These are phyloP conservation scores for Nezara viridula DNA, from an alignment of 2,888 invertebrate genomes.

Conservation along the genomic window DNA sequence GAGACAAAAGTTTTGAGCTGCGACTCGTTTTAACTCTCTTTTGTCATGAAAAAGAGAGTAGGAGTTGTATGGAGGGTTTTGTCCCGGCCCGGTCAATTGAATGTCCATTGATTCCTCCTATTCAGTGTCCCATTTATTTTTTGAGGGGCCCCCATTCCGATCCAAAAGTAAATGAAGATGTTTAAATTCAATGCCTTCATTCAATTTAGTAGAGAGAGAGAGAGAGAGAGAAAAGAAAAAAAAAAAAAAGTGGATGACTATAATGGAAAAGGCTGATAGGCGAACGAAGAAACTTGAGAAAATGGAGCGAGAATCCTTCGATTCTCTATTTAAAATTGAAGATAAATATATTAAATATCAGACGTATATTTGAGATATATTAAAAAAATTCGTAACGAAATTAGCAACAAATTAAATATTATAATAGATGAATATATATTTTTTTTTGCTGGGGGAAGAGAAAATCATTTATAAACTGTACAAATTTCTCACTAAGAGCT, in stretches of 20 bases:
- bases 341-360: background rate
- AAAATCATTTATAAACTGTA: too few relatives aligned
- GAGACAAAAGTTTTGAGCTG: slow-evolving; percentile 54
- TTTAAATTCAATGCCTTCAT: slow-evolving; percentile 54
- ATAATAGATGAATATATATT: too few relatives aligned
- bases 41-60: slow-evolving; percentile 55
- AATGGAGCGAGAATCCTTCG: background rate
- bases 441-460: too few relatives aligned
- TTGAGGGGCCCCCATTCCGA: slow-evolving; percentile 45
- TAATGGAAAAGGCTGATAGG: slow-evolving; percentile 29
- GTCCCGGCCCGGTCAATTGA: slow-evolving; percentile 45
- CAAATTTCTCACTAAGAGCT: too few relatives aligned
- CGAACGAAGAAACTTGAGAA: slow-evolving; percentile 2
- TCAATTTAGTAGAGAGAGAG: background rate
- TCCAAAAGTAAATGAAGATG: slow-evolving; percentile 57
- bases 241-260: background rate
- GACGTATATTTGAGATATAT: too few relatives aligned
- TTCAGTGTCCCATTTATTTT: slow-evolving; percentile 54
- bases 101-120: slow-evolving; percentile 55
- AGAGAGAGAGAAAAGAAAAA: background rate
- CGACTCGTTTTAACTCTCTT: slow-evolving; percentile 57
- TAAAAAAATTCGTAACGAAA: too few relatives aligned
- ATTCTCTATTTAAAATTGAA: background rate
- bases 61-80: slow-evolving; percentile 46
- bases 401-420: too few relatives aligned